phyloP scores from a whole-genome alignment of 2,113 vertebrate genomes.

The Paraplagusia blochii region DNA sequence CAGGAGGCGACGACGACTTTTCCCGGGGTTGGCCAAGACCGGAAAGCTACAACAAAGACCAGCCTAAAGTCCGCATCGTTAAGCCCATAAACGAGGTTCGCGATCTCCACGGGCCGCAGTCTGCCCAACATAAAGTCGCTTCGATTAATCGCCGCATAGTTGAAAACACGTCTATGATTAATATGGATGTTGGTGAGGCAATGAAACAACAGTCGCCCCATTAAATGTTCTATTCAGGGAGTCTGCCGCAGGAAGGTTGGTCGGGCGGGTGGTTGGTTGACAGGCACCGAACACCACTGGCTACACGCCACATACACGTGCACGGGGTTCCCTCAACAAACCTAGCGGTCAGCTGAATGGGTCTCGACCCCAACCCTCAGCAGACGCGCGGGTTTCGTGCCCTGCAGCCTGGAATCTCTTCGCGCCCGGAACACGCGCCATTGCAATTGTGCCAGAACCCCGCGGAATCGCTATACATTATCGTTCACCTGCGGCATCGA shows the following conservation, averaged over 20 bases:
- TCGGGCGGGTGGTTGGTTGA: not conserved
- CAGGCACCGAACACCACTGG: not conserved
- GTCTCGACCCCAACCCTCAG: not conserved
- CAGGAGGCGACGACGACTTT: too few species aligned
- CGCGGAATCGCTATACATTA: not conserved
- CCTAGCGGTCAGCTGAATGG: constrained; percentile 9
- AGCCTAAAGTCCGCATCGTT: not conserved
- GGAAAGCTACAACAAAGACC: constrained; percentile 31
- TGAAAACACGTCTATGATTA: too few species aligned
- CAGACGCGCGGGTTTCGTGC: too few species aligned
- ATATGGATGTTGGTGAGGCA: too few species aligned
- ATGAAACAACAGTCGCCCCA: too few species aligned
- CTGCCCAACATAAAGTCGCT: too few species aligned
- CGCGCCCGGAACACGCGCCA: too few species aligned
- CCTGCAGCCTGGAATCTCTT: not conserved
- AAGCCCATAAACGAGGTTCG: too few species aligned
- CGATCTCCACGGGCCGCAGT: too few species aligned
- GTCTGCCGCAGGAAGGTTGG: too few species aligned
- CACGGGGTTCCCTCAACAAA: not conserved
- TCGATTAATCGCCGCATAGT: too few species aligned
- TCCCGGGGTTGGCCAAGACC: constrained; percentile 1
- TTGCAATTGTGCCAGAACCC: not conserved
- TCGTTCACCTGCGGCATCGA: not conserved
- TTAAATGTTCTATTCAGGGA: too few species aligned
- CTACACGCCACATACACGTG: constrained; percentile 22